These are phyloP conservation scores for Mormoops blainvillei DNA, from an alignment of 2,113 vertebrate species.

Conservation along the genomic window DNA sequence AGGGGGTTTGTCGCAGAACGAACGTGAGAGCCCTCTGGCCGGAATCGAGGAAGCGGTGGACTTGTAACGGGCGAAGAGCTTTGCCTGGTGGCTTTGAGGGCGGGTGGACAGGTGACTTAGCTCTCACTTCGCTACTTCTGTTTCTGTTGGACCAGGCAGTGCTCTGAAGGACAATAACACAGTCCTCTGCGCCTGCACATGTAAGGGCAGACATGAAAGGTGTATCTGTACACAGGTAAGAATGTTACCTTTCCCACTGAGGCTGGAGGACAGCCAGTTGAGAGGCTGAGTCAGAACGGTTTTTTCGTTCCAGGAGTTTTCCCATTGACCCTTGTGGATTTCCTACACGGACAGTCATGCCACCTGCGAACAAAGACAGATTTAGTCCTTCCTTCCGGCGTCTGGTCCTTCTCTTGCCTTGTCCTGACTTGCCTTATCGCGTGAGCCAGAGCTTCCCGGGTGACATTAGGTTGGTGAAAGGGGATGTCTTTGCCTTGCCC, in stretches of 20 bases:
- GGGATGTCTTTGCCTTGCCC: background rate
- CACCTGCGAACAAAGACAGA: background rate
- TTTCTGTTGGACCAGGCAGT: background rate
- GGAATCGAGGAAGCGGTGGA: background rate
- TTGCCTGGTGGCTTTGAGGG: background rate
- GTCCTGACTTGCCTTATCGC: background rate
- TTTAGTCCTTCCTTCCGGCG: background rate
- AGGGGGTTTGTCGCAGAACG: background rate
- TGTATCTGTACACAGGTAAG: accelerated
- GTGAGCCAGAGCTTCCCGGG: background rate
- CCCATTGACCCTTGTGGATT: background rate
- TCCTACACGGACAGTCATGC: background rate
- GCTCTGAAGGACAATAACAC: background rate
- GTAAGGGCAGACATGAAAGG: background rate
- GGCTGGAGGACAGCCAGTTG: background rate
- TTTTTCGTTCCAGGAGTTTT: background rate
- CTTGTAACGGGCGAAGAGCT: background rate
- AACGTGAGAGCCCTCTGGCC: background rate
- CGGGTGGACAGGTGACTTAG: background rate
- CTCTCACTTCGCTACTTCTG: background rate
- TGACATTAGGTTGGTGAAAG: background rate
- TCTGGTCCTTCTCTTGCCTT: background rate
- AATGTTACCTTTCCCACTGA: background rate
- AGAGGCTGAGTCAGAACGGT: background rate
- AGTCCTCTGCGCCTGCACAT: background rate